Percentiles rank a stretch among this genome's conserved stretches.
Conservation (phyloP, 1,140 invertebrate genomes). For the Ceratina calcarata region DNA sequence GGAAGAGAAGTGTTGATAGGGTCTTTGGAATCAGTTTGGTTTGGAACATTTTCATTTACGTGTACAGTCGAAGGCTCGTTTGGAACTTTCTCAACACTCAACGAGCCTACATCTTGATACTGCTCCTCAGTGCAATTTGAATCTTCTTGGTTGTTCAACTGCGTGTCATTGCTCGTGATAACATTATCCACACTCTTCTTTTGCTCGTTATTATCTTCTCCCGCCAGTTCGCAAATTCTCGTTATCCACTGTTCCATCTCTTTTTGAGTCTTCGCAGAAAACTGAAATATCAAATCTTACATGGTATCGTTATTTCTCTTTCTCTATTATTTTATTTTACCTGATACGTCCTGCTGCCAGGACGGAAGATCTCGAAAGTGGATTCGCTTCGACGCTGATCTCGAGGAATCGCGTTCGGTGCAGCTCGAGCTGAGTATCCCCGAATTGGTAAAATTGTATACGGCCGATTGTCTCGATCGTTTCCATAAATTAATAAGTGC, state of each 20-base stretch:
- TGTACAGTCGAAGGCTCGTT: background rate
- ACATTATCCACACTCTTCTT: background rate
- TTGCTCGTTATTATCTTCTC: background rate
- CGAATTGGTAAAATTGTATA: conserved; percentile 64
- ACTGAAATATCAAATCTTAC: conserved; percentile 53
- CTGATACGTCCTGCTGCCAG: conserved; percentile 69
- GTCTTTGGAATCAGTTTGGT: background rate
- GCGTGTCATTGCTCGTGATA: background rate
- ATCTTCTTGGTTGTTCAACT: background rate
- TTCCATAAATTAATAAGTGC: conserved; percentile 72
- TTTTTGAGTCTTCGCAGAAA: conserved; percentile 66
- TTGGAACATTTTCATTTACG: background rate
- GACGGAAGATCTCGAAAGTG: conserved; percentile 75
- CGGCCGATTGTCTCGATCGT: conserved; percentile 68
- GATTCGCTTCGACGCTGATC: conserved; percentile 70
- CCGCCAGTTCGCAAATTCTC: conserved; percentile 58
- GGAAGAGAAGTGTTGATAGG: background rate
- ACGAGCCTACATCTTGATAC: conserved; percentile 10
- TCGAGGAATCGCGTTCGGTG: conserved; percentile 59
- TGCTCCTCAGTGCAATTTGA: background rate
- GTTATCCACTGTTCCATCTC: conserved; percentile 76
- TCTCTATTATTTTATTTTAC: conserved; percentile 24
- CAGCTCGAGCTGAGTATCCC: conserved; percentile 70
- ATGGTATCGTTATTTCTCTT: too few species aligned
- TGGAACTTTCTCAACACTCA: background rate